phyloP scores from a whole-genome alignment of 1,140 invertebrate species.

The Apis dorsata region DNA sequence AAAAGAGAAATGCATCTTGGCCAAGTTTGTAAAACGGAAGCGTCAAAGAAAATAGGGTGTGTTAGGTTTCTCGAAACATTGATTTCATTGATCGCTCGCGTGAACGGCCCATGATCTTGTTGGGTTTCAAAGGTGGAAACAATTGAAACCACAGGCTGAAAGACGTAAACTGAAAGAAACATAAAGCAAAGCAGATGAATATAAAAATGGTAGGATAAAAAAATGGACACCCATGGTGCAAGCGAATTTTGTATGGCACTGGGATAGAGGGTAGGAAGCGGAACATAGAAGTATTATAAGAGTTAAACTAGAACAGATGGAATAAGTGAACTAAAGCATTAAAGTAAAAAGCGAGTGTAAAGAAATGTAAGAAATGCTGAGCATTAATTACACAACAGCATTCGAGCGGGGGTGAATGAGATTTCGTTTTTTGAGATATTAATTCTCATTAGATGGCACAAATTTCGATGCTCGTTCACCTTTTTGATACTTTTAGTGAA shows the following conservation, averaged over 20 bases:
- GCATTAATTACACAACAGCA: conserved; percentile 61
- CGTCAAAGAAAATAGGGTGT: conserved; percentile 22
- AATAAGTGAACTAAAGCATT: conserved; percentile 40
- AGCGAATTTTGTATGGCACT: conserved; percentile 69
- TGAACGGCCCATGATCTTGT: conserved; percentile 53
- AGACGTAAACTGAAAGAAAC: conserved; percentile 1
- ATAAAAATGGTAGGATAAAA: neutral
- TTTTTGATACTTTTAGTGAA: conserved; percentile 53
- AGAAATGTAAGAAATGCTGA: conserved; percentile 54
- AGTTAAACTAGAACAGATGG: conserved; percentile 53
- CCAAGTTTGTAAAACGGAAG: conserved; percentile 42
- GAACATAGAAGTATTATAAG: conserved; percentile 63
- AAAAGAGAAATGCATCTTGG: conserved; percentile 5
- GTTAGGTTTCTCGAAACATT: conserved; percentile 29
- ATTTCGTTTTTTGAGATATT: conserved; percentile 48
- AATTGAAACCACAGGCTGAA: conserved; percentile 3
- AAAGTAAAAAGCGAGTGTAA: conserved; percentile 70
- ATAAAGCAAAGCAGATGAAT: conserved; percentile 24
- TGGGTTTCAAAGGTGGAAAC: conserved; percentile 33
- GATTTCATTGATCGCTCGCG: conserved; percentile 63
- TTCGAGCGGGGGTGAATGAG: conserved; percentile 59
- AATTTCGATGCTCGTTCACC: conserved; percentile 65
- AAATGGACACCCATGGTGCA: conserved; percentile 68
- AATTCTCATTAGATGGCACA: conserved; percentile 50
- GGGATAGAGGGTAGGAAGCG: conserved; percentile 66